Evolutionary conservation across 35 echinoderm and acorn worm species (phyloP).

Genomic region (Ptychodera flava): DNA sequence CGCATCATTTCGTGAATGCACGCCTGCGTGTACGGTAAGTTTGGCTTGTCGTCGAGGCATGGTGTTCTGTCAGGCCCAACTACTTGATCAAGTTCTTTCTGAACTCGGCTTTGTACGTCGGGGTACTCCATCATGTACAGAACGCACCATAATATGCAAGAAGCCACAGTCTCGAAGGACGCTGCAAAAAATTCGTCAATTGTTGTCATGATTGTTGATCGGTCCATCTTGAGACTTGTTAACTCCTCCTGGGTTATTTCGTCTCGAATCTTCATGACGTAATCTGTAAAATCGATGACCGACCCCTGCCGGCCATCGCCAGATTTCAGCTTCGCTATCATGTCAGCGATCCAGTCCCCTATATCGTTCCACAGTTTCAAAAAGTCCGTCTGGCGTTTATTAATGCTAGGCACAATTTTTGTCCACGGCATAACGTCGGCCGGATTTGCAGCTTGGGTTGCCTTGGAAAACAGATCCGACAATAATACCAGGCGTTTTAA

Average conservation of each 20-base stretch:
- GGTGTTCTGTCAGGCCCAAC: no score
- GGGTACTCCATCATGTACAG: no score
- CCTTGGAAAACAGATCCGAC: slow-evolving; percentile 55
- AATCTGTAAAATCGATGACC: slow-evolving; percentile 76
- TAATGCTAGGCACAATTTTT: slow-evolving; percentile 42
- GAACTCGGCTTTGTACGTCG: no score
- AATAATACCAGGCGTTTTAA: no score
- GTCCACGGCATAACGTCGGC: slow-evolving; percentile 86
- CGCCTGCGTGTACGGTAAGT: slow-evolving; percentile 66
- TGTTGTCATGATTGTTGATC: slow-evolving; percentile 58
- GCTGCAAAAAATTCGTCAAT: slow-evolving; percentile 87
- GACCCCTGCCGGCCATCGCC: slow-evolving; percentile 44
- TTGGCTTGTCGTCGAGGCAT: slow-evolving; percentile 39
- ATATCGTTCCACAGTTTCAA: slow-evolving; percentile 42
- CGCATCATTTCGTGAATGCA: slow-evolving; percentile 70
- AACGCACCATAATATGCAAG: slow-evolving; percentile 49
- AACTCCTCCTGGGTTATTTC: slow-evolving; percentile 46
- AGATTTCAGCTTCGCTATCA: slow-evolving; percentile 59
- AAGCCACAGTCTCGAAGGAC: slow-evolving; percentile 74
- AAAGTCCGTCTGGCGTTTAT: slow-evolving; percentile 52
- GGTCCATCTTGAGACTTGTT: slow-evolving; percentile 39
- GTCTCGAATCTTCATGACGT: slow-evolving; percentile 49
- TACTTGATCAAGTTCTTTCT: no score
- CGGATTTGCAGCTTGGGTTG: slow-evolving; percentile 54
- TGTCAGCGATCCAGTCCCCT: slow-evolving; percentile 56